Evolutionary conservation across 2,113 vertebrate genomes (phyloP).

Genomic region (Herpailurus yagouaroundi): DNA sequence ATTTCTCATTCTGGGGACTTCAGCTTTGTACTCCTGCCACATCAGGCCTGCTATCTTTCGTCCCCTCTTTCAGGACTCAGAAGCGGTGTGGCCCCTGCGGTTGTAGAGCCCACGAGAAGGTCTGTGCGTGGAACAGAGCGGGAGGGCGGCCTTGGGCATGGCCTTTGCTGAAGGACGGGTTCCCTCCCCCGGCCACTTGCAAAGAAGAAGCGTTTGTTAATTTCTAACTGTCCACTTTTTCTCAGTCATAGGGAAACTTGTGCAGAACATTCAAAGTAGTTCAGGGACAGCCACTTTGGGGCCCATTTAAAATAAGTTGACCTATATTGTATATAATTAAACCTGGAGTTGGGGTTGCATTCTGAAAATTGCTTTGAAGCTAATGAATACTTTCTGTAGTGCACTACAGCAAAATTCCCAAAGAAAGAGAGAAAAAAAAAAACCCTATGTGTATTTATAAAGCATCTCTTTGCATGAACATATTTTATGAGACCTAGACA

Average conservation of each 20-base stretch:
- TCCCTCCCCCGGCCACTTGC: too few species aligned
- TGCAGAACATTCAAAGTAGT: neutral
- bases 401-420: neutral
- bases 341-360: neutral
- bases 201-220: neutral
- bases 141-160: rapidly evolving
- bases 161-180: neutral
- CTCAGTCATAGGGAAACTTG: neutral
- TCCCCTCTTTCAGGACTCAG: neutral
- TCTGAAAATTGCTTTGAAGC: slow-evolving; percentile 51
- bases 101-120: neutral
- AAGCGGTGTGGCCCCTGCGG: too few species aligned
- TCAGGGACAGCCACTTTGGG: slow-evolving; percentile 5
- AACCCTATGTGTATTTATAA: neutral
- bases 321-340: slow-evolving; percentile 58
- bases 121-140: rapidly evolving
- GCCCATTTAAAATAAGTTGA: slow-evolving; percentile 60
- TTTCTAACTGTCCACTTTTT: neutral
- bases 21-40: neutral
- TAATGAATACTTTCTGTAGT: neutral
- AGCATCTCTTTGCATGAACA: neutral
- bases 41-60: neutral
- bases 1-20: neutral
- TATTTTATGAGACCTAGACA: neutral
- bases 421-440: neutral